Evolutionary conservation across 1,140 invertebrate genomes (phyloP), one percentile per base, ranked within the genome.

Genomic region (Littorina saxatilis): DNA sequence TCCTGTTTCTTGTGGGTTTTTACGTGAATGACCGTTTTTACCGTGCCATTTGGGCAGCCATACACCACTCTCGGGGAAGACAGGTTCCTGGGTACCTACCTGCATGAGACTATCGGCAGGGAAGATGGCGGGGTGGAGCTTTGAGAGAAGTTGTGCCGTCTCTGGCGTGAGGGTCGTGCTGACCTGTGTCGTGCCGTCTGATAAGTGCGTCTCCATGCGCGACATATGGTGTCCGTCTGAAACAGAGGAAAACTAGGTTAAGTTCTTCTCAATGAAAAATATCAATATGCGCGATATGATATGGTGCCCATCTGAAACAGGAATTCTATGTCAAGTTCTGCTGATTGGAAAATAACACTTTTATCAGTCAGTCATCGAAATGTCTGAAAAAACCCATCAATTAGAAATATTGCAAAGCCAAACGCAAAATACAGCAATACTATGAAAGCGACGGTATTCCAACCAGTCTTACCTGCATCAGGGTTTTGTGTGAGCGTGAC

Each of bases 171-270:
- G 82, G 35, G 86, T 87, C 7, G 87, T 88, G 80, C 89, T 91
- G 35, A 92, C 85, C 80, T 90, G 89, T 0, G 89, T 91, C 0
- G 88, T 88, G 2, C 91, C 91, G 86, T 92, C 91, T 85, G 90
- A 91, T 61, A 92, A 70, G 55, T 91, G 91, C 1, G 91, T 92
- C 77, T 91, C 91, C 43, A 92, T 91, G 17, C 90, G 82, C 7
- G 91, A 91, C 77, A 92, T 89, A 87, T 92, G 91, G 68, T 90
- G 88, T 20, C 90, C 91, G 84, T 91, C 90, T 91, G 83, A 82
- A 84, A 58, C 74, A 55, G 5, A 61, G n/a, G n/a, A 23, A 61
- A n/a, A n/a, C n/a, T n/a, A n/a, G n/a, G n/a, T n/a, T n/a, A n/a
- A n/a, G n/a, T n/a, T n/a, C n/a, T n/a, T n/a, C n/a, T n/a, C n/a